Percentiles rank a stretch among this genome's conserved stretches.
phyloP scores from a whole-genome alignment of 1,140 invertebrate species.

The Brachionus rotundiformis region DNA sequence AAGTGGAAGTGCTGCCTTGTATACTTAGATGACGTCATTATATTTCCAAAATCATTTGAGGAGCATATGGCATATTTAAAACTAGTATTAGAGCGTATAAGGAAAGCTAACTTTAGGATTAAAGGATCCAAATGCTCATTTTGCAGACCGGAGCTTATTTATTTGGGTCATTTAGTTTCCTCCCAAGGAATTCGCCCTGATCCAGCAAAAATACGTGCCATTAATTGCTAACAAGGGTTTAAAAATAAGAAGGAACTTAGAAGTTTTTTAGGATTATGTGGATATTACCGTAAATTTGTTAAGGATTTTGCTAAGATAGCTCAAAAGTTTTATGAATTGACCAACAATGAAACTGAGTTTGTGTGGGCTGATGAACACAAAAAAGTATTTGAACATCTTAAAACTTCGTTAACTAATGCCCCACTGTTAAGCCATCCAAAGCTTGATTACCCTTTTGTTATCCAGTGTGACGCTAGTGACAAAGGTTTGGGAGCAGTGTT shows the following conservation, averaged over 20 bases:
- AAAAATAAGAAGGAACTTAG: not conserved
- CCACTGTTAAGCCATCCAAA: not conserved
- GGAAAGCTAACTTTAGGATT: too few species aligned
- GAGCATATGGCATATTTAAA: too few species aligned
- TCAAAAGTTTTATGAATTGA: slow-evolving; percentile 54
- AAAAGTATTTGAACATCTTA: not conserved
- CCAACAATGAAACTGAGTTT: not conserved
- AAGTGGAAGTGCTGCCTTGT: not conserved
- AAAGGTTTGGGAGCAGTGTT: slow-evolving; percentile 65
- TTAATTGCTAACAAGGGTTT: not conserved
- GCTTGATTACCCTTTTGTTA: not conserved
- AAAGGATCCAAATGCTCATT: too few species aligned
- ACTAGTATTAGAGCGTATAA: too few species aligned
- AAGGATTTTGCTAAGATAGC: slow-evolving; percentile 51
- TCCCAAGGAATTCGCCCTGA: slow-evolving; percentile 50
- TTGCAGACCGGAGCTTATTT: slow-evolving; percentile 57
- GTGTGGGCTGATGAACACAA: not conserved
- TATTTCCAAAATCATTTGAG: too few species aligned
- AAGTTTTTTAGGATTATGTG: too few species aligned
- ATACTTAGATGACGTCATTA: slow-evolving; percentile 34
- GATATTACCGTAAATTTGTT: slow-evolving; percentile 56
- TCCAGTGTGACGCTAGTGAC: slow-evolving; percentile 59
- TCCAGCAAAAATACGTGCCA: not conserved
- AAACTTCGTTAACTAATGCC: not conserved
- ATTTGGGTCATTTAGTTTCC: slow-evolving; percentile 59